Conservation (phyloP, 2,113 vertebrate species). For the Melospiza georgiana region DNA sequence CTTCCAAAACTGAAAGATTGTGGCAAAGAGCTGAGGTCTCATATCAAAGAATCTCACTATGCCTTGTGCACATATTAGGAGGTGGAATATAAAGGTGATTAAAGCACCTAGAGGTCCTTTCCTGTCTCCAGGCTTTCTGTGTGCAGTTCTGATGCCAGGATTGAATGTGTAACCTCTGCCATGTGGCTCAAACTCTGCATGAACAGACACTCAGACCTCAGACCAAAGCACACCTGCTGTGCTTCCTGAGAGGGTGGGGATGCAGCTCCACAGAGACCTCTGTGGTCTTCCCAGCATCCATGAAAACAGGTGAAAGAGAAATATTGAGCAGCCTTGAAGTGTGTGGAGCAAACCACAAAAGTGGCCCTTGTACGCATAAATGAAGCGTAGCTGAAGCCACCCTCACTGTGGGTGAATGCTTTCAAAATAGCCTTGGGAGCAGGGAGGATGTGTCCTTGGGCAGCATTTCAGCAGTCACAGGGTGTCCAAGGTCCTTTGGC, state of each 20-base stretch:
- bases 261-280: background rate
- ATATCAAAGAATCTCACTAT: background rate
- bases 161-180: background rate
- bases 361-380: background rate
- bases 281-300: background rate
- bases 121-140: background rate
- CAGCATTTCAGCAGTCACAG: background rate
- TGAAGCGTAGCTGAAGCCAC: background rate
- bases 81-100: background rate
- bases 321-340: background rate
- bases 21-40: background rate
- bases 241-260: background rate
- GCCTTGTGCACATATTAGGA: background rate
- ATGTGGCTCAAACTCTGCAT: background rate
- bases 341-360: background rate
- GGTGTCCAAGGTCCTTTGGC: background rate
- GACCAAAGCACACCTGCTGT: background rate
- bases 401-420: background rate
- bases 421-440: background rate
- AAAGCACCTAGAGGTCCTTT: background rate
- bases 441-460: background rate
- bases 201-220: background rate
- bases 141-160: background rate
- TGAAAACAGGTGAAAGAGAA: background rate
- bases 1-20: background rate